phyloP scores from a whole-genome alignment of 35 echinoderm and acorn worm species.

The Heliocidaris tuberculata region DNA sequence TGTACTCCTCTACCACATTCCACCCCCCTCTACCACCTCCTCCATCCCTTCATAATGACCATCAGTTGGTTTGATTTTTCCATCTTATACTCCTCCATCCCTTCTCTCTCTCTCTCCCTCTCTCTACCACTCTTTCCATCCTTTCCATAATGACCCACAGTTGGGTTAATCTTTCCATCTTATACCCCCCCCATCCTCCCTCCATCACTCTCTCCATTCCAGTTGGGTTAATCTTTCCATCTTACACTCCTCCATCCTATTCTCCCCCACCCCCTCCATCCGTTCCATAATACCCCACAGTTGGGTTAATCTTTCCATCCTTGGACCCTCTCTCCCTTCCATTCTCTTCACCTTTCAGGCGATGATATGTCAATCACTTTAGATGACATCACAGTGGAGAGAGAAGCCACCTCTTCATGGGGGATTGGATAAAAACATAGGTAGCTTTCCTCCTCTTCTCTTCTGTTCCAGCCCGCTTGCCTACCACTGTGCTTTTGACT shows the following conservation, averaged over 20 bases:
- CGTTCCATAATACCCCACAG: not conserved
- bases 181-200: not conserved
- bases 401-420: not conserved
- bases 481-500: not conserved
- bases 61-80: not conserved
- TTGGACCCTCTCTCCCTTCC: not conserved
- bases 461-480: not conserved
- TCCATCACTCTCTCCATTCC: not conserved
- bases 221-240: not conserved
- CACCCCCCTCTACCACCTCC: not conserved
- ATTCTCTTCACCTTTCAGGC: not conserved
- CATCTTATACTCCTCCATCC: not conserved
- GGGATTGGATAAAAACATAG: constrained; percentile 40
- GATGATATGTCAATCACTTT: constrained; percentile 42
- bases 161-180: not conserved
- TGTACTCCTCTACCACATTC: no score
- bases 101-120: not conserved
- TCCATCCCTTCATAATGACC: not conserved
- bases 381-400: constrained; percentile 9
- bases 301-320: constrained; percentile 5
- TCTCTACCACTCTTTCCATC: not conserved
- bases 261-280: no score
- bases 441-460: not conserved
- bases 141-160: not conserved
- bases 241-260: no score